These are phyloP conservation scores for Globodera ellingtonae DNA, from an alignment of 1,140 invertebrate species.

Conservation along the genomic window DNA sequence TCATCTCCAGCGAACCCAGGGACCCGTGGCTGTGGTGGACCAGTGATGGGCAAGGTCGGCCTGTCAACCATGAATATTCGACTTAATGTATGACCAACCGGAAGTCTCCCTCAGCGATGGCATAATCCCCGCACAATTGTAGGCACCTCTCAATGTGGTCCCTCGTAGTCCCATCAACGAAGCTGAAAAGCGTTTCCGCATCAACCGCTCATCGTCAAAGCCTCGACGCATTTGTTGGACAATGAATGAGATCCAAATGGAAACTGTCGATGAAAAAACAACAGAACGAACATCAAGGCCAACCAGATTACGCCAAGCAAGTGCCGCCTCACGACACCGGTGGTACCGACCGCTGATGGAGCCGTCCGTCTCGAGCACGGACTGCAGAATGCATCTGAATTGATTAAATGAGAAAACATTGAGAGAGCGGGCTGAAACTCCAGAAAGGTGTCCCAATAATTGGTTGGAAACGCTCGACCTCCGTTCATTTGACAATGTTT, in stretches of 20 bases:
- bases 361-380: conserved; percentile 28
- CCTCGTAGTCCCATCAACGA: conserved; percentile 40
- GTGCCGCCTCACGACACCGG: conserved; percentile 44
- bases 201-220: conserved; percentile 44
- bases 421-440: conserved; percentile 35
- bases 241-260: conserved; percentile 46
- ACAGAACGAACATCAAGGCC: not conserved
- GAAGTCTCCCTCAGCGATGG: not conserved
- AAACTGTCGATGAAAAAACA: not conserved
- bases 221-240: conserved; percentile 49
- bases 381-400: conserved; percentile 27
- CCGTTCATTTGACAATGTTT: conserved; percentile 49
- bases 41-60: conserved; percentile 8
- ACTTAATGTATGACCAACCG: not conserved
- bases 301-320: conserved; percentile 46
- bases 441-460: conserved; percentile 53
- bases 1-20: conserved; percentile 2
- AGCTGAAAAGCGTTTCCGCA: conserved; percentile 47
- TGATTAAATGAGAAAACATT: not conserved
- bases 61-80: not conserved
- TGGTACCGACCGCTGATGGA: conserved; percentile 31
- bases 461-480: conserved; percentile 35
- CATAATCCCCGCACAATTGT: not conserved
- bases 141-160: not conserved
- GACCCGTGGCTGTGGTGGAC: not conserved